phyloP scores from a whole-genome alignment of 2,888 invertebrate genomes.

The Drosophila neonasuta region DNA sequence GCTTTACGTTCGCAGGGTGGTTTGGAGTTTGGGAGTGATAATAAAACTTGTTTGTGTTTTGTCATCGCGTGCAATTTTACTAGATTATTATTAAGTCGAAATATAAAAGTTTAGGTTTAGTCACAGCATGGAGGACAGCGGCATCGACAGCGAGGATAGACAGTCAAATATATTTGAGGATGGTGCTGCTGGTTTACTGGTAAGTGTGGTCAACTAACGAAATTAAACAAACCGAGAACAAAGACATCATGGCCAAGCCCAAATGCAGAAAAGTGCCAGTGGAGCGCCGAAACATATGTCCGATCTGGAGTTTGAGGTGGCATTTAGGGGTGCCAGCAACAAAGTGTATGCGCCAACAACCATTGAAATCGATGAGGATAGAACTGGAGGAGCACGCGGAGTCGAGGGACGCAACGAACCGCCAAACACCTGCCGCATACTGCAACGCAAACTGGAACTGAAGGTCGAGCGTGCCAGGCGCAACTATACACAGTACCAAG shows the following conservation, averaged over 20 bases:
- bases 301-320: constrained; percentile 79
- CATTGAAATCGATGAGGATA: constrained; percentile 70
- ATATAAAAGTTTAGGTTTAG: constrained; percentile 10
- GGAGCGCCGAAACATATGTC: constrained; percentile 74
- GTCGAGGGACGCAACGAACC: constrained; percentile 63
- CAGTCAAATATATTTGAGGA: constrained; percentile 73
- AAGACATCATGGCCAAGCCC: constrained; percentile 41
- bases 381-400: constrained; percentile 34
- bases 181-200: constrained; percentile 66
- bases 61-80: constrained; percentile 48
- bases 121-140: constrained; percentile 79
- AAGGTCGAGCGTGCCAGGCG: constrained; percentile 82
- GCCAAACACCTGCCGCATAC: constrained; percentile 81
- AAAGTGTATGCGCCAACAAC: constrained; percentile 65
- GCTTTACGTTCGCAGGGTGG: constrained; percentile 57
- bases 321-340: constrained; percentile 73
- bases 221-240: constrained; percentile 26
- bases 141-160: constrained; percentile 81
- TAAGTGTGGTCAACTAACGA: constrained; percentile 42
- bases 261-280: constrained; percentile 62
- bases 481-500: constrained; percentile 81
- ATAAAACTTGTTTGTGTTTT: constrained; percentile 67
- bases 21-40: constrained; percentile 64
- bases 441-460: constrained; percentile 82
- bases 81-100: constrained; percentile 19